Evolutionary conservation across 2,888 invertebrate species (phyloP).

Genomic region (Agrotis clavis): DNA sequence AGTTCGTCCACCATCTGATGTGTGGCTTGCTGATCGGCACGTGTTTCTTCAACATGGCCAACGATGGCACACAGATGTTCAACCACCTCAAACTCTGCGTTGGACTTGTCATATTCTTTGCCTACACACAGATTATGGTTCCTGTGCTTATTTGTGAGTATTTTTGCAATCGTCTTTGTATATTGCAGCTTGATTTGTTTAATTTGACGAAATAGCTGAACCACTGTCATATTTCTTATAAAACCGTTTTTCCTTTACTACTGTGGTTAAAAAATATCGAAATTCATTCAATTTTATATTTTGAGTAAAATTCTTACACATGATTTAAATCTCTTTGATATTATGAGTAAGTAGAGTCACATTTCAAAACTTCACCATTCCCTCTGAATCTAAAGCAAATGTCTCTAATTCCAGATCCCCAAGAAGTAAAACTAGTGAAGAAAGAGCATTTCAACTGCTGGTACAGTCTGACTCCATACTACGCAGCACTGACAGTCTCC

Average conservation of each 20-base stretch:
- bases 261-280: too few relatives aligned
- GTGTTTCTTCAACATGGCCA: conserved; percentile 92
- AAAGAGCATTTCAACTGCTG: conserved; percentile 94
- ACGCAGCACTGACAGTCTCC: conserved; percentile 92
- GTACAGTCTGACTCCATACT: conserved; percentile 93
- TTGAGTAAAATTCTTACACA: too few relatives aligned
- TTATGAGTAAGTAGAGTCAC: too few relatives aligned
- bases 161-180: not conserved
- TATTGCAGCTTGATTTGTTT: too few relatives aligned
- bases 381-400: not conserved
- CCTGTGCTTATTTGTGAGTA: conserved; percentile 93
- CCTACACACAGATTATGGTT: conserved; percentile 93
- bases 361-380: not conserved
- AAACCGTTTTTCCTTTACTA: too few relatives aligned
- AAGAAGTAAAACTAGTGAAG: conserved; percentile 93
- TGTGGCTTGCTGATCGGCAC: conserved; percentile 91
- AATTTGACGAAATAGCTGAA: too few relatives aligned
- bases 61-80: conserved; percentile 93
- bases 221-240: too few relatives aligned
- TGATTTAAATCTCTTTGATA: too few relatives aligned
- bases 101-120: conserved; percentile 92
- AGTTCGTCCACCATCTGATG: conserved; percentile 91
- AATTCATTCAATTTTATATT: too few relatives aligned
- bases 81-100: conserved; percentile 93
- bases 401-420: conserved; percentile 89